Conservation (phyloP, 1,140 invertebrate species). For the Bombus haemorrhoidalis region DNA sequence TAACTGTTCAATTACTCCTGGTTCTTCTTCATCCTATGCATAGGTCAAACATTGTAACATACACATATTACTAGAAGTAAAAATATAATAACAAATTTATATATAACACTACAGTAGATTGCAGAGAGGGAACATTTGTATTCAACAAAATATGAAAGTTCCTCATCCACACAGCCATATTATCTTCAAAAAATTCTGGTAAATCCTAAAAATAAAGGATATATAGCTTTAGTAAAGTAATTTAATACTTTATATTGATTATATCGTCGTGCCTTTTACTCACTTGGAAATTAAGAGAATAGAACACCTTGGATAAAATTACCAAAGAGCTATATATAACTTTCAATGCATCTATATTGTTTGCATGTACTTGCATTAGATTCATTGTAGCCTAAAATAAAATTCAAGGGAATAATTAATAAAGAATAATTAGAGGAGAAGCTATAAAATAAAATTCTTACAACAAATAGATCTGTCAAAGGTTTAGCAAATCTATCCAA, state of each 20-base stretch:
- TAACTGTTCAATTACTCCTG: conserved; percentile 94
- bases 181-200: conserved; percentile 99
- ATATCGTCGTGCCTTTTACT: conserved; percentile 56
- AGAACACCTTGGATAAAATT: conserved; percentile 97
- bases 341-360: conserved; percentile 91
- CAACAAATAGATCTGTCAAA: conserved; percentile 94
- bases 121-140: conserved; percentile 89
- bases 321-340: conserved; percentile 95
- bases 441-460: conserved; percentile 80
- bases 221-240: background rate
- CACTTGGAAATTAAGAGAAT: conserved; percentile 96
- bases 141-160: conserved; percentile 93
- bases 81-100: conserved; percentile 39
- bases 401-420: conserved; percentile 54
- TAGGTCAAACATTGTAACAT: conserved; percentile 53
- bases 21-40: conserved; percentile 91
- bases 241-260: background rate
- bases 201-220: conserved; percentile 87
- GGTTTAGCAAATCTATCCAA: conserved; percentile 96
- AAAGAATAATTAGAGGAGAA: conserved; percentile 5
- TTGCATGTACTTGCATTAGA: conserved; percentile 89
- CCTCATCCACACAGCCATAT: conserved; percentile 97
- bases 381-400: conserved; percentile 91
- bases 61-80: background rate
- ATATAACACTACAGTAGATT: conserved; percentile 83